Conservation (phyloP, 2,113 vertebrate species). For the Glaucidium brasilianum region DNA sequence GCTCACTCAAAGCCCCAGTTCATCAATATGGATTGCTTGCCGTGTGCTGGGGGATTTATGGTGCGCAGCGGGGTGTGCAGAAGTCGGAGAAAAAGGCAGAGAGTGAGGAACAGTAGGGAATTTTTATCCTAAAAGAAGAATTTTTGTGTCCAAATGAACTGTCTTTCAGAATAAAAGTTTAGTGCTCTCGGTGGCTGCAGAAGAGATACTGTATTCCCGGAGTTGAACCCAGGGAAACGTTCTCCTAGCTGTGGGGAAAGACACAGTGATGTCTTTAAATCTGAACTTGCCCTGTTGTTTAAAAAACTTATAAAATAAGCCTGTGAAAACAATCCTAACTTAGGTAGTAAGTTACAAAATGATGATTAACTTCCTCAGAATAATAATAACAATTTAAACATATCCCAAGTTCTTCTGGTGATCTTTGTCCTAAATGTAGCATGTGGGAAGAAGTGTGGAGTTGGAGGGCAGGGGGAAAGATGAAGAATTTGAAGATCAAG, state of each 20-base stretch:
- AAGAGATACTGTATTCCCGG: background rate
- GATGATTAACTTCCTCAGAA: background rate
- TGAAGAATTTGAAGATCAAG: background rate
- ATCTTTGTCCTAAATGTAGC: background rate
- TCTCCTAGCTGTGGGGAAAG: background rate
- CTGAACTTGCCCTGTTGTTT: background rate
- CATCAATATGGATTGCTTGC: slow-evolving; percentile 11
- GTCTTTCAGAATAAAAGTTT: background rate
- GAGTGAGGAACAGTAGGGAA: background rate
- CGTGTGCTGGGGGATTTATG: background rate
- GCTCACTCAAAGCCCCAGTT: background rate
- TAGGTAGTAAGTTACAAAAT: background rate
- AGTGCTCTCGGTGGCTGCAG: background rate
- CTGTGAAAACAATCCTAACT: background rate
- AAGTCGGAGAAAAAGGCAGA: background rate
- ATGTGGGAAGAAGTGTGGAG: background rate
- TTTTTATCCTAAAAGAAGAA: background rate
- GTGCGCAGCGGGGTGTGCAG: background rate
- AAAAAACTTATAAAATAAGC: background rate
- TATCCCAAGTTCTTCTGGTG: background rate
- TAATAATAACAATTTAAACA: background rate
- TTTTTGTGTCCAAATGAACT: background rate
- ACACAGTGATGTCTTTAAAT: background rate
- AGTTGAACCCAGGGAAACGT: rapidly evolving
- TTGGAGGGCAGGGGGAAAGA: background rate